A percentile compares a stretch with the other conserved stretches of the same genome.
Evolutionary conservation across 2,888 invertebrate species (phyloP).

Genomic region (Pheosia tremula): DNA sequence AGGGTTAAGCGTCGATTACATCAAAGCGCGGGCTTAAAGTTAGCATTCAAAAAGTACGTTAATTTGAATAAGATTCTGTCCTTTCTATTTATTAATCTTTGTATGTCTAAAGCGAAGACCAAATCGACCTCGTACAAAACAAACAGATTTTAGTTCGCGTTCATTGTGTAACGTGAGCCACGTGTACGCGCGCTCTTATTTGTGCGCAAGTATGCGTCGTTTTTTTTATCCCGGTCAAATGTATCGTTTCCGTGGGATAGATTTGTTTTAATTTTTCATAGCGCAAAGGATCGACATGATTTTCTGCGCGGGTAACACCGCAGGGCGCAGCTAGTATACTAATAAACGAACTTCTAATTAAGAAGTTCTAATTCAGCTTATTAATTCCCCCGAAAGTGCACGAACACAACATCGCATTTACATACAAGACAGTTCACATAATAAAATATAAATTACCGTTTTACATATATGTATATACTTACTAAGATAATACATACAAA

Average conservation of each 20-base stretch:
- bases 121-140: conserved; percentile 29
- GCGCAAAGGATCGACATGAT: too few relatives aligned
- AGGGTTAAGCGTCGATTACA: too few relatives aligned
- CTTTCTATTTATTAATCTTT: not conserved
- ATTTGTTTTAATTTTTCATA: too few relatives aligned
- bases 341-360: too few relatives aligned
- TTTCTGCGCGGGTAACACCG: too few relatives aligned
- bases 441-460: not conserved
- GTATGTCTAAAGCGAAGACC: not conserved
- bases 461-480: not conserved
- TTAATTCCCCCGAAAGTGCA: not conserved
- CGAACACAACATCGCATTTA: not conserved
- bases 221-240: too few relatives aligned
- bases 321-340: too few relatives aligned
- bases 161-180: conserved; percentile 33
- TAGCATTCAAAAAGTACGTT: too few relatives aligned
- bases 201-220: conserved; percentile 23
- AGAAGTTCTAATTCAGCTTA: too few relatives aligned
- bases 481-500: not conserved
- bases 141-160: conserved; percentile 30
- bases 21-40: too few relatives aligned
- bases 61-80: too few relatives aligned
- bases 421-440: not conserved
- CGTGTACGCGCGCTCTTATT: conserved; percentile 23
- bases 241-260: too few relatives aligned